Evolutionary conservation across 2,113 vertebrate genomes (phyloP), one percentile per base, ranked within the genome.

Genomic region (Sceloporus tristichus): DNA sequence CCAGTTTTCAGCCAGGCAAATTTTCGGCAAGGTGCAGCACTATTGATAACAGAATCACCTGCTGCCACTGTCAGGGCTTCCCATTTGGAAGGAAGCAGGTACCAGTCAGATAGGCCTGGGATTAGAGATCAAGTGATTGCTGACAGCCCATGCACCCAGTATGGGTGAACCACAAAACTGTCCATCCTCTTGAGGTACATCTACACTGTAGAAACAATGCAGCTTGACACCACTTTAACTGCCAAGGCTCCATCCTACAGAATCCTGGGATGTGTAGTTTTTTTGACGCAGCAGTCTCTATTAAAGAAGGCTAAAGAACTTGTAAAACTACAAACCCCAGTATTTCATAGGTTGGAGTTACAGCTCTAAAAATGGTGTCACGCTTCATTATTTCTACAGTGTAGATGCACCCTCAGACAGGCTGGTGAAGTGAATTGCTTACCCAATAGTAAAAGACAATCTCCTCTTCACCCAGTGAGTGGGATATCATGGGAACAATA

Each of bases 1-100:
- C 27, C 79, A 71, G 65, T 27, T 82, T 86, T 89, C 65, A 87
- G 48, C 1, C 40, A 90, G 77, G 40, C 66, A 76, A 5, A 87
- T 42, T 80, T 79, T 66, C 16, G 53, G 54, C 40, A 11, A 53
- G 62, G 56, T 38, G 59, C 13, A 65, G n/a, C 71, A 65, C 34
- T 19, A 34, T 38, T 48, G 79, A 13, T 21, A 40, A 82, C 29
- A 1, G n/a, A 85, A 78, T n/a, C 82, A n/a, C 48, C 78, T 2
- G 0, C 19, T 5, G 4, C 77, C 70, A 66, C 1, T 81, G 18
- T 76, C 56, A 53, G 40, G 29, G 68, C 18, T 78, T 42, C n/a
- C n/a, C 11, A 38, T 19, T 34, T 40, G 25, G 34, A 78, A 1
- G 13, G n/a, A 59, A 71, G n/a, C 25, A 40, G 38, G 9, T 71